phyloP scores from a whole-genome alignment of 1,140 invertebrate species.

The Drosophila ogumai region DNA sequence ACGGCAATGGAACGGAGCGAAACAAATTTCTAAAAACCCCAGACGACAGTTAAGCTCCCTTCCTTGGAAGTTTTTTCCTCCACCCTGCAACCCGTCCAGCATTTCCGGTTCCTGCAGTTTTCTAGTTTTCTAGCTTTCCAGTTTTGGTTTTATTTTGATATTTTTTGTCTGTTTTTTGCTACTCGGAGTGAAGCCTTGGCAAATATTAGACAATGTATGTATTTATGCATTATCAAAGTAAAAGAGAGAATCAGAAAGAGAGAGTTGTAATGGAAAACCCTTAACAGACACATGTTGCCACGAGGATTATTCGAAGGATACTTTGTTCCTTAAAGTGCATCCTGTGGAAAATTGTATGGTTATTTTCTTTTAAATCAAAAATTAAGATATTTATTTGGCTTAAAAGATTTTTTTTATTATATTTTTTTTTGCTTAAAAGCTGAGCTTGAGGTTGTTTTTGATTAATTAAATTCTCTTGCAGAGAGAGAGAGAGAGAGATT shows the following conservation, averaged over 20 bases:
- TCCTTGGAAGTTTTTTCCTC: neutral
- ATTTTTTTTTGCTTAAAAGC: too few species aligned
- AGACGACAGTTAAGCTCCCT: slow-evolving; percentile 69
- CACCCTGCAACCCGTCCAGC: slow-evolving; percentile 2
- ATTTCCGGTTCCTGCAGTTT: slow-evolving; percentile 26
- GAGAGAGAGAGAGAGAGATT: too few species aligned
- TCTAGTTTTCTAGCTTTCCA: slow-evolving; percentile 30
- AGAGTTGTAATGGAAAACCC: slow-evolving; percentile 4
- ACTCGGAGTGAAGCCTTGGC: slow-evolving; percentile 29
- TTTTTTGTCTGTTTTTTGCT: neutral
- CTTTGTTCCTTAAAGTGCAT: too few species aligned
- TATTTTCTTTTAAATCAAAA: neutral
- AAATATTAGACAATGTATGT: slow-evolving; percentile 77
- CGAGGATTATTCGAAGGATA: neutral
- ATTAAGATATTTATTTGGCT: too few species aligned
- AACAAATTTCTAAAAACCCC: slow-evolving; percentile 68
- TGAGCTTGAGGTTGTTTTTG: too few species aligned
- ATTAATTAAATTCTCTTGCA: too few species aligned
- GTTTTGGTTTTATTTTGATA: slow-evolving; percentile 9
- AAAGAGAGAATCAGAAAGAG: neutral
- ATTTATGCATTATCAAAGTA: slow-evolving; percentile 66
- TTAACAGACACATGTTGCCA: slow-evolving; percentile 15
- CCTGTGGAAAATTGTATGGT: neutral
- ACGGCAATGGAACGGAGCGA: slow-evolving; percentile 13
- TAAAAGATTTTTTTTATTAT: too few species aligned